Evolutionary conservation across 2,113 vertebrate species (phyloP).

Genomic region (Salvelinus fontinalis): DNA sequence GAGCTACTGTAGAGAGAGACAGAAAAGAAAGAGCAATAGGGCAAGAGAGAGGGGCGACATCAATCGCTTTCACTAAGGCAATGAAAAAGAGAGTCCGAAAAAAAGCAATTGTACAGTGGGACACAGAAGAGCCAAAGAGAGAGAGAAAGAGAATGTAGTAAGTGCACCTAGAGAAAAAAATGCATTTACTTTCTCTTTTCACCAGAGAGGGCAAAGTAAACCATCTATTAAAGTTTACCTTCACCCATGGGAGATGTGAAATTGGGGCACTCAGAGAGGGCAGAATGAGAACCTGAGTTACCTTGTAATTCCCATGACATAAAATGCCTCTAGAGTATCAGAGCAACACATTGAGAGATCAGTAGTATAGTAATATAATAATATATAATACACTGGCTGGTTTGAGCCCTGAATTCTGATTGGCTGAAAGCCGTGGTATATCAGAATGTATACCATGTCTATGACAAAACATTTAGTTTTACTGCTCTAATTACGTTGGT

Average conservation of each 20-base stretch:
- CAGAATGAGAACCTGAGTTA: slow-evolving; percentile 4
- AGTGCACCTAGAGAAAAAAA: not conserved
- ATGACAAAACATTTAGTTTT: no score
- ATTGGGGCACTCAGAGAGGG: not conserved
- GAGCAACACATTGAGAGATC: no score
- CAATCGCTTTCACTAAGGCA: not conserved
- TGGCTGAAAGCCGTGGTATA: no score
- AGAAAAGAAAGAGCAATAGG: slow-evolving; percentile 12
- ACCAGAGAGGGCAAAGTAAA: not conserved
- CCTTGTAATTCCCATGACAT: no score
- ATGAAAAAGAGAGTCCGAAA: no score
- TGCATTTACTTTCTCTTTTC: not conserved
- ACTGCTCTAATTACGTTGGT: no score
- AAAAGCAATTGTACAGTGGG: not conserved
- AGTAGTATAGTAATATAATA: no score
- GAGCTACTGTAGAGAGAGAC: slow-evolving; percentile 4
- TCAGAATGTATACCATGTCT: no score
- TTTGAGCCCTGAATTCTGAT: no score
- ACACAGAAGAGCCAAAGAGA: not conserved
- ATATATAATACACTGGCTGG: no score
- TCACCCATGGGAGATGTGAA: slow-evolving; percentile 2
- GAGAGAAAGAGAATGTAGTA: slow-evolving; percentile 3
- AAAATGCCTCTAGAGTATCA: no score
- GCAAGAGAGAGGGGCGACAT: slow-evolving; percentile 15
- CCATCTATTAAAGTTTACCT: not conserved